Evolutionary conservation across 2,113 vertebrate species (phyloP).

Genomic region (Dissostichus mawsoni): DNA sequence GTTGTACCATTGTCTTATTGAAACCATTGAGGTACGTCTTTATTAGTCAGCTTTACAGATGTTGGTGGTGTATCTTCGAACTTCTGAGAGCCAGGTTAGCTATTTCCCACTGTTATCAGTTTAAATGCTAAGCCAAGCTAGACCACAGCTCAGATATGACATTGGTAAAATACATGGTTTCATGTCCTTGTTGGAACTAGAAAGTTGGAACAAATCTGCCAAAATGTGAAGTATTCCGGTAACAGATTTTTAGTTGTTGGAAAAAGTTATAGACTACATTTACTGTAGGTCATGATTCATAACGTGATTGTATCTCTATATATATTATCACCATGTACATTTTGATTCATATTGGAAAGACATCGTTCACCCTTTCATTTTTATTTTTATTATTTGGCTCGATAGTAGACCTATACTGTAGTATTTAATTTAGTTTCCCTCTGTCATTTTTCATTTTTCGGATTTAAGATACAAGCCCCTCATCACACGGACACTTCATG

Average conservation of each 20-base stretch:
- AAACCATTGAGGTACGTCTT: too few relatives aligned
- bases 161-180: neutral
- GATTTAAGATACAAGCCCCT: slow-evolving; percentile 20
- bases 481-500: slow-evolving; percentile 7
- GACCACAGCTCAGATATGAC: neutral
- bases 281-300: neutral
- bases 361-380: neutral
- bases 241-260: neutral
- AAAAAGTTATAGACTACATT: neutral
- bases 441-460: slow-evolving; percentile 1
- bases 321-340: neutral
- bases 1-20: too few relatives aligned
- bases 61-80: neutral
- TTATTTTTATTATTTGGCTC: neutral
- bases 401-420: too few relatives aligned
- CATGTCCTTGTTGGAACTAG: neutral
- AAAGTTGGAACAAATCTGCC: neutral
- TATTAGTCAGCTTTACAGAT: neutral
- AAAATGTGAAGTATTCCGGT: neutral
- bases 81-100: neutral
- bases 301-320: neutral
- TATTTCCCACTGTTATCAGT: neutral
- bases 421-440: slow-evolving; percentile 2
- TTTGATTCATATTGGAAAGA: neutral
- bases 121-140: neutral